Conservation (phyloP, 2,797 vertebrate species). For the Heterohyrax brucei region DNA sequence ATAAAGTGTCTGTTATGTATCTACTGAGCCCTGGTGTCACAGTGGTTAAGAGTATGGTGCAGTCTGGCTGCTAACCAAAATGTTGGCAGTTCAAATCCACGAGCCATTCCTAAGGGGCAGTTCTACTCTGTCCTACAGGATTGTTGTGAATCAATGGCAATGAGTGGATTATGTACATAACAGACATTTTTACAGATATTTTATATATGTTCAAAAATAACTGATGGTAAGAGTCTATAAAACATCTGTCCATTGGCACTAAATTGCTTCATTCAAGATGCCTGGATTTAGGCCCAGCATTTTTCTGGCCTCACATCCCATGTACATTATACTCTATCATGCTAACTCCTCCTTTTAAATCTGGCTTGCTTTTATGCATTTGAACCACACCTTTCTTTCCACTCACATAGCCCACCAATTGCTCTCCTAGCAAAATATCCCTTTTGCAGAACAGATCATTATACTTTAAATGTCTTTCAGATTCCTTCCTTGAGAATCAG, state of each 20-base stretch:
- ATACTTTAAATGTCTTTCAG: neutral
- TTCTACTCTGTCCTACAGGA: too few relatives aligned
- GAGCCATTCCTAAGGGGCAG: too few relatives aligned
- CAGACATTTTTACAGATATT: neutral
- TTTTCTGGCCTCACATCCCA: neutral
- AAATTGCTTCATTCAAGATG: neutral
- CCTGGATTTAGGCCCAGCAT: neutral
- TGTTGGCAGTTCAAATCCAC: too few relatives aligned
- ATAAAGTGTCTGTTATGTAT: neutral
- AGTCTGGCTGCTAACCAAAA: too few relatives aligned
- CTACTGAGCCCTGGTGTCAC: too few relatives aligned
- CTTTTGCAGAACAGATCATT: constrained; percentile 21
- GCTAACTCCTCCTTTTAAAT: constrained; percentile 33
- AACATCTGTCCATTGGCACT: neutral
- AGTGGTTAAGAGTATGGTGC: too few relatives aligned
- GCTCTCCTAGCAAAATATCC: neutral
- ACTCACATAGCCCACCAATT: neutral
- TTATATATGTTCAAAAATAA: constrained; percentile 61
- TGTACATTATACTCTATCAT: neutral
- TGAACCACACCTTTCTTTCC: neutral
- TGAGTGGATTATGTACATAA: neutral
- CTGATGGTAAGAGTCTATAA: neutral
- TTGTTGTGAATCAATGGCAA: too few relatives aligned
- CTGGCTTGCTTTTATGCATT: constrained; percentile 15
- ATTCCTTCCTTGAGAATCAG: constrained; percentile 20